These are phyloP conservation scores for Bombus terrestris DNA, from an alignment of 1,140 invertebrate species.

Conservation along the genomic window DNA sequence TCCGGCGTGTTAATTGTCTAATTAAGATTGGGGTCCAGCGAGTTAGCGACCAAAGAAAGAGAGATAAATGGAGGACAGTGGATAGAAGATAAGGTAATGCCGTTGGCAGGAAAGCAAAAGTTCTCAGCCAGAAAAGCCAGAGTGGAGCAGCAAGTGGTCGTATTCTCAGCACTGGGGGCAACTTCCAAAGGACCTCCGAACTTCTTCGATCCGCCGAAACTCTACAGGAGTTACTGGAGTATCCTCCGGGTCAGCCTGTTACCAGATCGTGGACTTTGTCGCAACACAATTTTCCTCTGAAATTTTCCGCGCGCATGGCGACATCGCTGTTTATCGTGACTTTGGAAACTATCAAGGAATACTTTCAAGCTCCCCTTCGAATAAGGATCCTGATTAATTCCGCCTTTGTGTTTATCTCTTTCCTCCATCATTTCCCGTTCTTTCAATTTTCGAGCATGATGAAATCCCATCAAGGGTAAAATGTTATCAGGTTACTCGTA, in stretches of 20 bases:
- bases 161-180: conserved; percentile 60
- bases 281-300: conserved; percentile 57
- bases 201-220: conserved; percentile 63
- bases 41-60: conserved; percentile 10
- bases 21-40: conserved; percentile 35
- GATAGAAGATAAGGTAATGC: conserved; percentile 53
- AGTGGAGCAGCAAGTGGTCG: conserved; percentile 66
- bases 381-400: background rate
- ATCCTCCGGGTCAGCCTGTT: conserved; percentile 61
- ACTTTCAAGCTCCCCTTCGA: too few species aligned
- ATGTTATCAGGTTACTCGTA: background rate
- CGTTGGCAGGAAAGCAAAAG: conserved; percentile 61
- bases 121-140: conserved; percentile 47
- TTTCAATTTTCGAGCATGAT: background rate
- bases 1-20: background rate
- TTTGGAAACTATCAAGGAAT: background rate
- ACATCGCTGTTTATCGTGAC: conserved; percentile 35
- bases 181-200: conserved; percentile 61
- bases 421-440: background rate
- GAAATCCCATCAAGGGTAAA: too few species aligned
- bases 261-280: conserved; percentile 56
- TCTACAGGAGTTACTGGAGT: conserved; percentile 54
- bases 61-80: conserved; percentile 37
- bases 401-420: background rate
- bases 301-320: conserved; percentile 36